Percentiles rank a stretch among this genome's conserved stretches.
These are phyloP conservation scores for Grallaria varia DNA, from an alignment of 2,113 vertebrate species.

Conservation along the genomic window DNA sequence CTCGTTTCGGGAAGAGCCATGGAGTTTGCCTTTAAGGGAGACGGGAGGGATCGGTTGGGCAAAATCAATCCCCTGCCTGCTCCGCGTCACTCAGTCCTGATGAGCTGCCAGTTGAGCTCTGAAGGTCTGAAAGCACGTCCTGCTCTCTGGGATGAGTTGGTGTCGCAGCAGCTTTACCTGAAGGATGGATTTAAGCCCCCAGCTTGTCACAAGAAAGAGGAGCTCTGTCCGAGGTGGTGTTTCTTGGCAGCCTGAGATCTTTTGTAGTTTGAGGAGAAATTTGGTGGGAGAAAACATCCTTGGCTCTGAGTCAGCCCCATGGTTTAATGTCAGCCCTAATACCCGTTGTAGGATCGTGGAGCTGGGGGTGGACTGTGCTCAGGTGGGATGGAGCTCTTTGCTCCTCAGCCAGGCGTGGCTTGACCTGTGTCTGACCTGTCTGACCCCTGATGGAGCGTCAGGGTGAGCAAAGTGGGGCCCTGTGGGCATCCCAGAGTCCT, in stretches of 20 bases:
- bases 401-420: neutral
- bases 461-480: fast-evolving
- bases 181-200: neutral
- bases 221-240: neutral
- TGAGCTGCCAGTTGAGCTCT: neutral
- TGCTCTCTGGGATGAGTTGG: neutral
- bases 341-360: neutral
- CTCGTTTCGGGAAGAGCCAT: neutral
- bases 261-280: neutral
- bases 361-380: neutral
- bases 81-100: neutral
- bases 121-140: neutral
- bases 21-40: neutral
- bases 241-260: neutral
- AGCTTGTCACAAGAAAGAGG: neutral
- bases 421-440: neutral
- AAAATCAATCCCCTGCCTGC: neutral
- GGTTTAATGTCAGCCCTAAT: neutral
- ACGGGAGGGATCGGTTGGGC: neutral
- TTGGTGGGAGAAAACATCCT: neutral
- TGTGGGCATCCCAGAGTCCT: neutral
- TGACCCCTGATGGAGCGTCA: neutral
- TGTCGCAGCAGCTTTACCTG: neutral
- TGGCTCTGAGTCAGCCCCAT: neutral
- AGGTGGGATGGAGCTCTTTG: neutral